These are phyloP conservation scores for Isotomurus palustris DNA, from an alignment of 2,888 invertebrate species.

Conservation along the genomic window DNA sequence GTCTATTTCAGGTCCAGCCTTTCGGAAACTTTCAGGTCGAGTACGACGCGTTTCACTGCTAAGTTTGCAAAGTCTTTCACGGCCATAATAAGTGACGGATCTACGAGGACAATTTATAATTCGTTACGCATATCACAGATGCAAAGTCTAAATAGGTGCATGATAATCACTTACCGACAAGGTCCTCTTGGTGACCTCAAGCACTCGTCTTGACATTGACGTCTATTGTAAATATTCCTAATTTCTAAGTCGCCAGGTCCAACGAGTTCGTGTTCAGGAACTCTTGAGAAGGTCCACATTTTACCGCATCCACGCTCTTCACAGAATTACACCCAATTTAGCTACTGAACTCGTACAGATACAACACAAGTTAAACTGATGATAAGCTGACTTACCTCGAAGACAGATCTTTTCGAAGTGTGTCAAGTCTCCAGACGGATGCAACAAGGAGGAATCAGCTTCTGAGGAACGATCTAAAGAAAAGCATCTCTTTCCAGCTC, in stretches of 20 bases:
- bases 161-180: constrained; percentile 48
- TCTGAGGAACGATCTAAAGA: constrained; percentile 50
- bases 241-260: constrained; percentile 53
- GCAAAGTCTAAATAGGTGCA: neutral
- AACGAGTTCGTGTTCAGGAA: constrained; percentile 53
- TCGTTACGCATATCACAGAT: neutral
- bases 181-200: constrained; percentile 52
- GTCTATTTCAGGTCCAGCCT: constrained; percentile 51
- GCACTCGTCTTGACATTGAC: constrained; percentile 54
- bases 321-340: constrained; percentile 6
- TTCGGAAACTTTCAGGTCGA: constrained; percentile 52
- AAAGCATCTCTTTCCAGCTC: constrained; percentile 50
- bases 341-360: neutral
- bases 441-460: constrained; percentile 48
- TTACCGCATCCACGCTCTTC: constrained; percentile 50
- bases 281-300: constrained; percentile 54
- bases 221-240: constrained; percentile 50
- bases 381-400: constrained; percentile 46
- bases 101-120: constrained; percentile 40
- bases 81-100: constrained; percentile 54
- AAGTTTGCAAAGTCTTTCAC: constrained; percentile 52
- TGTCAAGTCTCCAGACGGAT: constrained; percentile 50
- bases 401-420: constrained; percentile 54
- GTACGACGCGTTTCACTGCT: constrained; percentile 54
- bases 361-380: neutral